Conservation (phyloP, 2,113 vertebrate species). For the Mesitornis unicolor region DNA sequence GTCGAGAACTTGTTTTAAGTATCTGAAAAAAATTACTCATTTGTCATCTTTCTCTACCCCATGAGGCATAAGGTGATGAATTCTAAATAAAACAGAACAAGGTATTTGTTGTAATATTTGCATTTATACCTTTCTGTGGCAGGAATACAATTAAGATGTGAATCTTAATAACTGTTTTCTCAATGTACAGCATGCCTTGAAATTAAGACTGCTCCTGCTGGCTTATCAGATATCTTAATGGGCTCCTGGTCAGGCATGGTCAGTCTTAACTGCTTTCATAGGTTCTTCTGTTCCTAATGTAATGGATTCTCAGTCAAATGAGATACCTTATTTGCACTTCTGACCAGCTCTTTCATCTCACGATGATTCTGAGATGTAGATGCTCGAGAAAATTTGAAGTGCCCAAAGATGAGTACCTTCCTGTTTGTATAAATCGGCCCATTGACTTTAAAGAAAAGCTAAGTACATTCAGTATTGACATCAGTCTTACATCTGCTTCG, state of each 20-base stretch:
- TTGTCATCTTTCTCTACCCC: background rate
- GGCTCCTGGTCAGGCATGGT: background rate
- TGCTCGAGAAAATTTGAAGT: background rate
- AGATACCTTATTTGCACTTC: background rate
- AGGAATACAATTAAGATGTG: background rate
- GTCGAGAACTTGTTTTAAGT: background rate
- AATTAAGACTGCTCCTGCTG: background rate
- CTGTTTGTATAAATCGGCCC: background rate
- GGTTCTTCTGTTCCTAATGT: background rate
- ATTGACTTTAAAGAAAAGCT: slow-evolving; percentile 17
- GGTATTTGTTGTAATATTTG: background rate
- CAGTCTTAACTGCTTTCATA: background rate
- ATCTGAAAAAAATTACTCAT: background rate
- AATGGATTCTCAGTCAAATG: background rate
- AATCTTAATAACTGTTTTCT: background rate
- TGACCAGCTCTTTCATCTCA: background rate
- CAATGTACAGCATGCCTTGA: background rate
- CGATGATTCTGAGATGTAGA: background rate
- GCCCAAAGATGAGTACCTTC: background rate
- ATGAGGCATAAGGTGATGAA: background rate
- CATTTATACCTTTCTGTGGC: background rate
- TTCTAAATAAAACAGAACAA: background rate
- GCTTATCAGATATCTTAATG: background rate
- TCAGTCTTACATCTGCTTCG: background rate
- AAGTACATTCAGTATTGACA: slow-evolving; percentile 20